Evolutionary conservation across 2,888 invertebrate species (phyloP).

Genomic region (Melikaiella ostensackeni): DNA sequence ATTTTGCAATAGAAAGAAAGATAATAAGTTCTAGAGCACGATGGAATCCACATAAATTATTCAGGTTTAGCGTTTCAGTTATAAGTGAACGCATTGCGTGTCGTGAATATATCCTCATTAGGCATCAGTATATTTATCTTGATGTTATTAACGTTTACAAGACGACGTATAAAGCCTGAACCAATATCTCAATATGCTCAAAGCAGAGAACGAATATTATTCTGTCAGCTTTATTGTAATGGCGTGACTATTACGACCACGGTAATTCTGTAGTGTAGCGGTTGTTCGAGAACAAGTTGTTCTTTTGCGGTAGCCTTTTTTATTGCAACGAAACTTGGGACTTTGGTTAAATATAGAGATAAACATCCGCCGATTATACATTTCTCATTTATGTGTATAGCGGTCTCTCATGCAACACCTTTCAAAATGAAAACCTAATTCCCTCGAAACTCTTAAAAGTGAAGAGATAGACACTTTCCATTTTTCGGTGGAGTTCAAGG

Average conservation of each 20-base stretch:
- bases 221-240: slow-evolving; percentile 23
- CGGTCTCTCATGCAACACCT: slow-evolving; percentile 19
- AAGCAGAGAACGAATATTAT: slow-evolving; percentile 5
- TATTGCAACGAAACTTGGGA: slow-evolving; percentile 5
- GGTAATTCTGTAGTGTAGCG: slow-evolving; percentile 20
- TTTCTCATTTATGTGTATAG: slow-evolving; percentile 3
- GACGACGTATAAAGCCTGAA: slow-evolving; percentile 28
- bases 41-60: not conserved
- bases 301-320: slow-evolving; percentile 13
- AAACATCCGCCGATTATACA: not conserved
- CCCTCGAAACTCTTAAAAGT: not conserved
- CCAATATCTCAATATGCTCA: slow-evolving; percentile 15
- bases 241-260: slow-evolving; percentile 9
- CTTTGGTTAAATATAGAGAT: not conserved
- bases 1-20: not conserved
- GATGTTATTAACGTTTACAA: not conserved
- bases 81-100: not conserved
- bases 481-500: not conserved
- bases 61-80: slow-evolving; percentile 4
- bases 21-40: too few relatives aligned
- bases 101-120: slow-evolving; percentile 16
- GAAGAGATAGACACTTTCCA: not conserved
- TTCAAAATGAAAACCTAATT: not conserved
- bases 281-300: slow-evolving; percentile 8
- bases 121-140: not conserved